A percentile compares a stretch with the other conserved stretches of the same genome.
These are phyloP conservation scores for Amphiura filiformis DNA, from an alignment of 35 echinoderm and acorn worm species.

Conservation along the genomic window DNA sequence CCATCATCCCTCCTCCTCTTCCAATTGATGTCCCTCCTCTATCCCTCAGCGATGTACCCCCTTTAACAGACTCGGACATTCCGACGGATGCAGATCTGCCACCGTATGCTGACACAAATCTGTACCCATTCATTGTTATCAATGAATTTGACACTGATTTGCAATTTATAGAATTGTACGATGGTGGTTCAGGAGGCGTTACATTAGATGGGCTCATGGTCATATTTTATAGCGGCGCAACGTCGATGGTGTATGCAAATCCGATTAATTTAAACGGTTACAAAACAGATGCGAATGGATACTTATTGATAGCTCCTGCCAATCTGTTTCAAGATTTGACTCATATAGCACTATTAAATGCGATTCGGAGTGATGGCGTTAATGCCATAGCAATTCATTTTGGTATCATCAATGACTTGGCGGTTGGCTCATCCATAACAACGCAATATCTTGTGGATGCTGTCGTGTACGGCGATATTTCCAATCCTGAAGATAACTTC, in stretches of 20 bases:
- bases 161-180: conserved; percentile 77
- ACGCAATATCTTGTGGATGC: conserved; percentile 59
- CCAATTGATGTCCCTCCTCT: background rate
- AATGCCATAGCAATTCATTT: conserved; percentile 79
- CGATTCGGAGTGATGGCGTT: conserved; percentile 17
- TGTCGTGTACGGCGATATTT: conserved; percentile 65
- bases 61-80: too few species aligned
- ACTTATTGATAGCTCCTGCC: conserved; percentile 49
- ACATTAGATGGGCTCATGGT: conserved; percentile 52
- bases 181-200: conserved; percentile 63
- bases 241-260: conserved; percentile 28
- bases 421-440: conserved; percentile 37
- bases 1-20: background rate
- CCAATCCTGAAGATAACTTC: background rate
- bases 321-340: conserved; percentile 33
- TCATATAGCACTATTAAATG: conserved; percentile 1
- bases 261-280: conserved; percentile 47
- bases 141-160: conserved; percentile 75
- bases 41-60: too few species aligned
- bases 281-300: conserved; percentile 59
- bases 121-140: conserved; percentile 49
- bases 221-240: conserved; percentile 48
- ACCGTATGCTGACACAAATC: background rate
- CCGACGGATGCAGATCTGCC: too few species aligned
- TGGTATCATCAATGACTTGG: conserved; percentile 35